Percentiles rank a stretch among this genome's conserved stretches.
Conservation (phyloP, 2,797 vertebrate species). For the Chaetodon trifasciatus region DNA sequence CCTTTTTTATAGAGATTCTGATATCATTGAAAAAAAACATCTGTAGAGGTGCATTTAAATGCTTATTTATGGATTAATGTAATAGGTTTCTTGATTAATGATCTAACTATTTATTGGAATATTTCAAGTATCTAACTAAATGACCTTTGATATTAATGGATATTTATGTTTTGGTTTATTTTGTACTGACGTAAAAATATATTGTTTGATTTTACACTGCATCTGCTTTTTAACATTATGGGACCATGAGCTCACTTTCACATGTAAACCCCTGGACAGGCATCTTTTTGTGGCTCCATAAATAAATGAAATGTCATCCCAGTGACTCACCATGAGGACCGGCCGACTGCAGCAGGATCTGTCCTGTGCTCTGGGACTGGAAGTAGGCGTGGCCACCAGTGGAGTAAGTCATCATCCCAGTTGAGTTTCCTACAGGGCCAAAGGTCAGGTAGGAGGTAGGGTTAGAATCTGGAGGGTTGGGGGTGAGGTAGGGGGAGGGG, state of each 20-base stretch:
- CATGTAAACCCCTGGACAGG: not conserved
- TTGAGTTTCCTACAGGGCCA: conserved; percentile 72
- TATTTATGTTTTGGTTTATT: not conserved
- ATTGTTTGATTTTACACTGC: not conserved
- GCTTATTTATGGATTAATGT: not conserved
- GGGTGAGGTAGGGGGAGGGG: conserved; percentile 83
- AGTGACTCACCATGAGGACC: conserved; percentile 76
- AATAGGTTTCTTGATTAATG: not conserved
- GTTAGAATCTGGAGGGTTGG: conserved; percentile 81
- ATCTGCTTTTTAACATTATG: too few relatives aligned
- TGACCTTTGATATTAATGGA: not conserved
- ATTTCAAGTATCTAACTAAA: not conserved
- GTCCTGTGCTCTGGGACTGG: conserved; percentile 81
- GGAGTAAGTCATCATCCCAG: conserved; percentile 80
- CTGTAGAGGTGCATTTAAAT: not conserved
- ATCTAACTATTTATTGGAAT: not conserved
- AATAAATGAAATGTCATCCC: not conserved
- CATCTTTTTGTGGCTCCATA: not conserved
- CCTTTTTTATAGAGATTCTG: not conserved
- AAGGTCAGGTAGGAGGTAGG: conserved; percentile 82
- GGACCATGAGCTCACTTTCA: not conserved
- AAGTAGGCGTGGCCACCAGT: conserved; percentile 81
- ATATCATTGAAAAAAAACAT: not conserved
- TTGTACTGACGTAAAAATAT: too few relatives aligned
- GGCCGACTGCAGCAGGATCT: conserved; percentile 85